phyloP scores from a whole-genome alignment of 2,797 vertebrate species.

The Pipistrellus nathusii region DNA sequence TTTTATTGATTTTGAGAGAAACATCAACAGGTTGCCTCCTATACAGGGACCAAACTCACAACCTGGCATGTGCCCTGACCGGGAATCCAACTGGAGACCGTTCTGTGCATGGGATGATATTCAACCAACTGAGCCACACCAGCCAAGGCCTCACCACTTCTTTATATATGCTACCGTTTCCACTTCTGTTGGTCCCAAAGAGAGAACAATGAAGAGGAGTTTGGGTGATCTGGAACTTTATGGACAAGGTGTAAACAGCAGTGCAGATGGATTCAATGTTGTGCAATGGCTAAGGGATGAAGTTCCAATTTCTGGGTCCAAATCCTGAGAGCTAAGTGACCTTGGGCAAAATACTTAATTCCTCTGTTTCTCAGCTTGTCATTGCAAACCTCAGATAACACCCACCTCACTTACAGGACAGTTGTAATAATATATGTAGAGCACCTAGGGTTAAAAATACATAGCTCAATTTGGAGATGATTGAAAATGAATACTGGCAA shows the following conservation, averaged over 20 bases:
- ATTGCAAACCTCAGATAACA: slow-evolving; percentile 24
- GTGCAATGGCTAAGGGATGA: not conserved
- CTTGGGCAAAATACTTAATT: not conserved
- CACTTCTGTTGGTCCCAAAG: not conserved
- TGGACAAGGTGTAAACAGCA: not conserved
- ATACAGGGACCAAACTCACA: not conserved
- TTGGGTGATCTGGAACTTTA: not conserved
- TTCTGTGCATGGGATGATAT: not conserved
- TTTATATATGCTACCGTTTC: not conserved
- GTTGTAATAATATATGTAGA: not conserved
- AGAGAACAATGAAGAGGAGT: not conserved
- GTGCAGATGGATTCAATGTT: not conserved
- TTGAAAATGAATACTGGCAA: slow-evolving; percentile 5
- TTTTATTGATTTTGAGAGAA: not conserved
- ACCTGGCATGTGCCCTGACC: not conserved
- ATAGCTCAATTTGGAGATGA: slow-evolving; percentile 32
- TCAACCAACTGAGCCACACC: not conserved
- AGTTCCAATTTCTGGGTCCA: not conserved
- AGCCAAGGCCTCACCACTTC: not conserved
- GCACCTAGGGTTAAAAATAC: not conserved
- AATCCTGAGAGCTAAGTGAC: not conserved
- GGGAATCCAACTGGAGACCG: not conserved
- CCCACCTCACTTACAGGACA: not conserved
- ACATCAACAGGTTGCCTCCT: not conserved
- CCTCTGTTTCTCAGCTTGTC: not conserved